These are phyloP conservation scores for Xylota sylvarum DNA, from an alignment of 2,888 invertebrate species.

Conservation along the genomic window DNA sequence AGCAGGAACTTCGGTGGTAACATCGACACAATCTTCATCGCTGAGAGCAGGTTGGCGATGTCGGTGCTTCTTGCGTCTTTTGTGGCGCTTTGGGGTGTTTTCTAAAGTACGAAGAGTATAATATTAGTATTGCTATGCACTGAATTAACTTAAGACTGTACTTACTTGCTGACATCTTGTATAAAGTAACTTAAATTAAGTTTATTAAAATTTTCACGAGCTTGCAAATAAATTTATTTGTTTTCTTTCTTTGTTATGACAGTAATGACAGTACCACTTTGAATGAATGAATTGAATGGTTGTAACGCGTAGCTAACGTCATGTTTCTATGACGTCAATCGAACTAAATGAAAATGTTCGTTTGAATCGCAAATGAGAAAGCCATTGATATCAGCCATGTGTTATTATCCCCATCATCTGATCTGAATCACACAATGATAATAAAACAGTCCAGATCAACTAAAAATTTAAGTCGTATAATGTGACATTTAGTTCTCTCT, in stretches of 20 bases:
- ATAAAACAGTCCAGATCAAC: no score
- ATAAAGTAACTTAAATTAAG: background rate
- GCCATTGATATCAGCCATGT: no score
- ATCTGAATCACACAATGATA: no score
- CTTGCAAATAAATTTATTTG: background rate
- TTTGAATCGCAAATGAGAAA: no score
- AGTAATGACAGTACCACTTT: background rate
- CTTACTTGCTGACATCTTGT: conserved; percentile 53
- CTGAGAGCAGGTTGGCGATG: conserved; percentile 39
- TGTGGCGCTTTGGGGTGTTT: conserved; percentile 86
- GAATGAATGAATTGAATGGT: background rate
- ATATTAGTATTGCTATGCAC: conserved; percentile 1
- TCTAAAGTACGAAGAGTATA: conserved; percentile 30
- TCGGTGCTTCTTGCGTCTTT: conserved; percentile 87
- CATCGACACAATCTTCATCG: conserved; percentile 80
- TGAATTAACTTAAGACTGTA: conserved; percentile 13
- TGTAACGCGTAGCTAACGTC: background rate
- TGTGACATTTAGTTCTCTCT: no score
- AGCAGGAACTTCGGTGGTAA: conserved; percentile 67
- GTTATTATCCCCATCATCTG: no score
- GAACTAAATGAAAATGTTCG: no score
- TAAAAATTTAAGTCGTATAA: no score
- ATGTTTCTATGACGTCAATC: no score
- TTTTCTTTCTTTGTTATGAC: background rate
- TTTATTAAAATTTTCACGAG: background rate